Base-by-base conservation (phyloP, 2,113 vertebrate species). In the Cyprinodon brontotheroides region DNA sequence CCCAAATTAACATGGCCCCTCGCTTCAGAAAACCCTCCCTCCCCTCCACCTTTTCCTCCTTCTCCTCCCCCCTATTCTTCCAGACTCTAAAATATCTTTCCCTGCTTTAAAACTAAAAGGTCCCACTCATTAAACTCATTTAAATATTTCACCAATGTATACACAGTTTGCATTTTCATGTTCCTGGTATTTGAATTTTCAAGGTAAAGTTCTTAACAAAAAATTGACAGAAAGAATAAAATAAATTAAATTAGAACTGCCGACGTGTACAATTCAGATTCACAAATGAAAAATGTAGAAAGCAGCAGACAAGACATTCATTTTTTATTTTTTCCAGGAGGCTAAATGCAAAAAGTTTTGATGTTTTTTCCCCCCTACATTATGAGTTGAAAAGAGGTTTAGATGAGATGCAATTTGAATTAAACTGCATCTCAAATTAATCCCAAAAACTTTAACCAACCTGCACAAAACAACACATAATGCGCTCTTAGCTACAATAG, bases 1-100 rank as follows among this genome's bases (percentile, higher is more conserved):
- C 91, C 93, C 93, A 94, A 95, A 95, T 95, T 94, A 95, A 95
- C 94, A 94, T 95, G 94, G 94, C 94, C 94, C 93, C 93, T 94
- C 88, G 88, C 91, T 93, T 90, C 86, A 93, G 84, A 93, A 88
- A 91, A 87, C 90, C 82, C 90, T 89, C 88, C 80, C 87, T 81
- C 72, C 80, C 86, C 78, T 62, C 68, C 81, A 72, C 85, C 62
- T 78, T 80, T 47, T 64, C 68, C 61, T 73, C 76, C 82, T 53
- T 72, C 80, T 83, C 73, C 81, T 82, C 83, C 45, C 78, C 69
- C 72, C 71, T 74, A 43, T 86, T 82, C 80, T 79, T 74, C 53
- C 80, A 78, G 74, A 83, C 79, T 80, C 73, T 61, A 65, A 82
- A 70, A 75, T 75, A 82, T 80, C 84, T 76, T 71, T 74, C 73